Evolutionary conservation across 2,888 invertebrate species (phyloP), one percentile per base, ranked within the genome.

Genomic region (Aphidoletes aphidimyza): DNA sequence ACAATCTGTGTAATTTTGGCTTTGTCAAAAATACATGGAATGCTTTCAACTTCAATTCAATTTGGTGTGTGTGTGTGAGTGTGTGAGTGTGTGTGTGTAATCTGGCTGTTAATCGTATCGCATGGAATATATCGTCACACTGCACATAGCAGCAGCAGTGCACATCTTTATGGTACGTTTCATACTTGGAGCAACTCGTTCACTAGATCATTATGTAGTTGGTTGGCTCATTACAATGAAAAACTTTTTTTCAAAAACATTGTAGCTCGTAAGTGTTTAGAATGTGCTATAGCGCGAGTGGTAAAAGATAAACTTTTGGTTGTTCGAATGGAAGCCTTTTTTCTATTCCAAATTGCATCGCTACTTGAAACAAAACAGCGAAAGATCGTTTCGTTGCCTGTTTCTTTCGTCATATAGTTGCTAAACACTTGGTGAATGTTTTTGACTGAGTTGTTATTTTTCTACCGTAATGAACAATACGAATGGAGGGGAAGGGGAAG

Each of bases 21-120:
- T 69, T 69, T 69, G 69, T 69, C 69, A 69, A 69, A 69, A 69
- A 69, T 69, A 69, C 34, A 69, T 69, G 69, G 30, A 69, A 69
- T 30, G 69, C 69, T 69, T 69, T 30, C 69, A 69, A n/a, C 30
- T 69, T 69, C 69, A 69, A 69, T 69, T 69, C 34, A 30, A 69
- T 69, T 69, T 34, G 14, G 14, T 42, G 6, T 42, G 69, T 5
- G 69, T 69, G 3, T 69, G 30, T 22, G 3, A 47, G 47, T 17
- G 22, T 54, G 3, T 22, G 22, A 6, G n/a, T 22, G 22, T 6
- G 22, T 69, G 69, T 69, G 17, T 42, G 17, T 69, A 30, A 30
- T 30, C 30, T 42, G 42, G 6, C 14, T 14, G 8, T 9, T 42
- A 42, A 42, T 42, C 42, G 42, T 42, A 14, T 9, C 6, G 30